These are phyloP conservation scores for Pterobdella sp. DNA, from an alignment of 2,888 invertebrate genomes.

Conservation along the genomic window DNA sequence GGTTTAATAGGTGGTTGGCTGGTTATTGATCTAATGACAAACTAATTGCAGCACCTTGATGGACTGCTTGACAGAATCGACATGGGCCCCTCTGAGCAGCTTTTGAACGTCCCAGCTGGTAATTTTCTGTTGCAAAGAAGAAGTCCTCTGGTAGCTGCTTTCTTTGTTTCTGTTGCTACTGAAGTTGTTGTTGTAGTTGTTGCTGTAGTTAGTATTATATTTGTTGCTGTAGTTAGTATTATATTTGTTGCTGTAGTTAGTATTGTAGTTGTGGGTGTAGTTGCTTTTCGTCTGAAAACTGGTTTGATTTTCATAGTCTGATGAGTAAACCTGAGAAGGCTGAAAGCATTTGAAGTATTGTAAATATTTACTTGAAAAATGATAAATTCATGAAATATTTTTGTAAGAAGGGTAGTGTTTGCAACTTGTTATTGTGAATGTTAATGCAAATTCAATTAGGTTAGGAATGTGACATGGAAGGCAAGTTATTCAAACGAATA, in stretches of 20 bases:
- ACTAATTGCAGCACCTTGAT: constrained; percentile 39
- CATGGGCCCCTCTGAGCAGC: constrained; percentile 28
- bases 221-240: background rate
- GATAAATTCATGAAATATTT: no score
- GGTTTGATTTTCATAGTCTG: no score
- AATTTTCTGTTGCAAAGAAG: constrained; percentile 3
- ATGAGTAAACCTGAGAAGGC: no score
- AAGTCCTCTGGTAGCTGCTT: background rate
- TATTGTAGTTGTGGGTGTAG: background rate
- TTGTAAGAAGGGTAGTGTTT: no score
- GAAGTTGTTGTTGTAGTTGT: constrained; percentile 10
- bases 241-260: background rate
- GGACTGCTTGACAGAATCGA: constrained; percentile 38
- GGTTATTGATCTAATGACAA: constrained; percentile 37
- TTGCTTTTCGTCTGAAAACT: background rate
- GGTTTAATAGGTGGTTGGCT: no score
- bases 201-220: background rate
- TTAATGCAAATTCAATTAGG: no score
- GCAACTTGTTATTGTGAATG: no score
- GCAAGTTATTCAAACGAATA: no score
- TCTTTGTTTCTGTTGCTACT: background rate
- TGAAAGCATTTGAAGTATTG: no score
- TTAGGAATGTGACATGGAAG: no score
- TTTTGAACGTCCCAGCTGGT: constrained; percentile 22
- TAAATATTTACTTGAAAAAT: no score